Percentiles rank a stretch among this genome's conserved stretches.
Evolutionary conservation across 2,888 invertebrate species (phyloP).

Genomic region (Frankliniella intonsa): DNA sequence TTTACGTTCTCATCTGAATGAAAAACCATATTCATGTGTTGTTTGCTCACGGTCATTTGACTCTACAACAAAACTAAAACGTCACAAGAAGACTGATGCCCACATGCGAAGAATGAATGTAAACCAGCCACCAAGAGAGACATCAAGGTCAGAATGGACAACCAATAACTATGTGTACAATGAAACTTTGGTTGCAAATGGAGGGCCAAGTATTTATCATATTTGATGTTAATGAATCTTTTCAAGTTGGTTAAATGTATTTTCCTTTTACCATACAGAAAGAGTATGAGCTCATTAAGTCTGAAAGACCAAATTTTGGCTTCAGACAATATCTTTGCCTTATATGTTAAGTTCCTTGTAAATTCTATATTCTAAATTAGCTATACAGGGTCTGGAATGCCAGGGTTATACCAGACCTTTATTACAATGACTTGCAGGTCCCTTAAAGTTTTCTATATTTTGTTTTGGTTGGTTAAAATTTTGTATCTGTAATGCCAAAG

Average conservation of each 20-base stretch:
- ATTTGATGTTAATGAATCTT: not conserved
- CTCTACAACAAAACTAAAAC: not conserved
- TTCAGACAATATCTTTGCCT: not conserved
- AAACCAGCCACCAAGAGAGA: not conserved
- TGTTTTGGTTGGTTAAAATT: not conserved
- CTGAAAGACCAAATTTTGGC: not conserved
- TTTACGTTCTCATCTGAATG: slow-evolving; percentile 11
- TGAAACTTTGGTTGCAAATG: not conserved
- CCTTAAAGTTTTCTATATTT: not conserved
- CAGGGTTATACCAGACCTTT: not conserved
- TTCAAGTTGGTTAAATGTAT: not conserved
- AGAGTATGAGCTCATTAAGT: not conserved
- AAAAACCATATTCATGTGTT: not conserved
- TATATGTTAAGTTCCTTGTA: slow-evolving; percentile 1
- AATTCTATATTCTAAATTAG: not conserved
- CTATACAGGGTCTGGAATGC: not conserved
- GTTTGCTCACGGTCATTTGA: slow-evolving; percentile 7
- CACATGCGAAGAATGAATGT: slow-evolving; percentile 12
- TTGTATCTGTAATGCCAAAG: not conserved
- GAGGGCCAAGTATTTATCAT: not conserved
- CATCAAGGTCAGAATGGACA: slow-evolving; percentile 4
- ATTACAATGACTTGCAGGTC: not conserved
- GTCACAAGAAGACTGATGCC: slow-evolving; percentile 12
- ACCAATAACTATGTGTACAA: not conserved
- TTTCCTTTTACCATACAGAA: not conserved